Percentiles rank a stretch among this genome's conserved stretches.
These are phyloP conservation scores for human DNA, from an alignment of 2,113 vertebrate species.

Conservation along the genomic window DNA sequence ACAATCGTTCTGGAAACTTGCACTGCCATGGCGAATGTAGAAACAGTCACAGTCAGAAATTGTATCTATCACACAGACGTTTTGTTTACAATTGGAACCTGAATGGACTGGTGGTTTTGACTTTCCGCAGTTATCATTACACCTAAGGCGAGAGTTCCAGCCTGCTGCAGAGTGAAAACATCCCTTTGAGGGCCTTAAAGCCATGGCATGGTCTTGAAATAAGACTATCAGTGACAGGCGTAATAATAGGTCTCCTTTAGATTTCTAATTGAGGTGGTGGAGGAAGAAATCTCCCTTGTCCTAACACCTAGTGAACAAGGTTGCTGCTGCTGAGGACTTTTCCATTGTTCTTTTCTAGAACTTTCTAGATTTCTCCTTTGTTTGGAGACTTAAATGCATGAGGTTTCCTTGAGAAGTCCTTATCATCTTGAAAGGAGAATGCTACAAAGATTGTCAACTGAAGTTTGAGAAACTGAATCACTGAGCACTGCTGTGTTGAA, in stretches of 20 bases:
- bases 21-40: slow-evolving; percentile 23
- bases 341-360: neutral
- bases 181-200: neutral
- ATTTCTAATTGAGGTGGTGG: neutral
- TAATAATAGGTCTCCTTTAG: neutral
- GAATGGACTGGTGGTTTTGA: slow-evolving; percentile 7
- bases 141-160: neutral
- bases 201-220: neutral
- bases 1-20: slow-evolving; percentile 58
- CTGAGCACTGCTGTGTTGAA: neutral
- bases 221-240: neutral
- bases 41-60: slow-evolving; percentile 49
- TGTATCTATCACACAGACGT: neutral
- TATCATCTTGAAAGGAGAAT: neutral
- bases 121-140: neutral
- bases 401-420: neutral
- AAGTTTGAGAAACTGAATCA: neutral
- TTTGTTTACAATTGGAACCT: slow-evolving; percentile 39
- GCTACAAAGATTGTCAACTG: neutral
- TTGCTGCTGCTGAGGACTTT: neutral
- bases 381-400: neutral
- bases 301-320: neutral
- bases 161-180: neutral
- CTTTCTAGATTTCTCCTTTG: neutral
- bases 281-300: neutral